Percentiles rank a stretch among this genome's conserved stretches.
Evolutionary conservation across 2,888 invertebrate genomes (phyloP).

Genomic region (Ferdinandea cuprea): DNA sequence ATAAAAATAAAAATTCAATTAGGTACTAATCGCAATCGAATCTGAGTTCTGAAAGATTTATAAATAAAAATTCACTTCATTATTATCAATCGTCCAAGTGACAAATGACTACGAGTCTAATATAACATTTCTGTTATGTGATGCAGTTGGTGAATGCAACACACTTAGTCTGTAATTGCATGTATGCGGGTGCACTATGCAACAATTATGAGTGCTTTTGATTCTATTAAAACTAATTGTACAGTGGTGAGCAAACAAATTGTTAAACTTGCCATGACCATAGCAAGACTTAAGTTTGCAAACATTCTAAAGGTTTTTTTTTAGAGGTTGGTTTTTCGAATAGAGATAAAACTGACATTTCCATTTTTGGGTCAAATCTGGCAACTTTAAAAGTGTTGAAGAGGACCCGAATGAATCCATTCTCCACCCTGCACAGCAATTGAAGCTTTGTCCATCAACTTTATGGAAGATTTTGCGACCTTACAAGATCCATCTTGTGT

Average conservation of each 20-base stretch:
- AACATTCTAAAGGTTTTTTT: too few species aligned
- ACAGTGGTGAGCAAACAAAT: conserved; percentile 3
- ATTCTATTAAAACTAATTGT: neutral
- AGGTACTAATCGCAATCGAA: conserved; percentile 32
- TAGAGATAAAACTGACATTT: too few species aligned
- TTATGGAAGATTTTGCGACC: too few species aligned
- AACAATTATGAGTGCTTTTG: conserved; percentile 16
- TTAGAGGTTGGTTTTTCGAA: too few species aligned
- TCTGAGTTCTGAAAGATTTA: conserved; percentile 3
- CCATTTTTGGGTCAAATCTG: too few species aligned
- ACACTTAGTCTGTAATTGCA: conserved; percentile 19
- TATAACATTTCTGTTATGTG: neutral
- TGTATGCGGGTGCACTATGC: conserved; percentile 67
- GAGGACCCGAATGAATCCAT: too few species aligned
- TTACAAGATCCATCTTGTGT: too few species aligned
- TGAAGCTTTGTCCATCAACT: too few species aligned
- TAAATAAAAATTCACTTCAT: conserved; percentile 30
- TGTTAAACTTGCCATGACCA: neutral
- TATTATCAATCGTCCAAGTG: conserved; percentile 31
- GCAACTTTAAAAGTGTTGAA: too few species aligned
- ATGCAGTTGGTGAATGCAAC: neutral
- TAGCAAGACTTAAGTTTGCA: too few species aligned
- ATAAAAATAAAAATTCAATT: conserved; percentile 28
- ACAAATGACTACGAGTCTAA: conserved; percentile 41
- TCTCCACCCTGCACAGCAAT: too few species aligned